Evolutionary conservation across 1,140 invertebrate genomes (phyloP).

Genomic region (Brachionus sp.): DNA sequence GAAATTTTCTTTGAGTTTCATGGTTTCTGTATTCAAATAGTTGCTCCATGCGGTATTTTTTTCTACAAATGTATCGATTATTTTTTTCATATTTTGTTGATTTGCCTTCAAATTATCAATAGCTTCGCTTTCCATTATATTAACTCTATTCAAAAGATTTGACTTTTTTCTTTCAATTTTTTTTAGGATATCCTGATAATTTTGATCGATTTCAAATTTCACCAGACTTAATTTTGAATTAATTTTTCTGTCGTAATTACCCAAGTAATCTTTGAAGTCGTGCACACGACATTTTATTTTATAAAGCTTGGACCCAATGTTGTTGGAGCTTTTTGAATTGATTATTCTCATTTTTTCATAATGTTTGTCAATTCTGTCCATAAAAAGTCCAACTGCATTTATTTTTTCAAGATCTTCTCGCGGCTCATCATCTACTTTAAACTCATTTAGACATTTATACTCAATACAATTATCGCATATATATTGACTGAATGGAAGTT

Average conservation of each 20-base stretch:
- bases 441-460: slow-evolving; percentile 9
- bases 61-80: neutral
- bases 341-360: neutral
- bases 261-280: slow-evolving; percentile 1
- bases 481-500: neutral
- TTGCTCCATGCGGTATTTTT: neutral
- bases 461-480: slow-evolving; percentile 8
- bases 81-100: neutral
- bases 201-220: neutral
- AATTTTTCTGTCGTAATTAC: neutral
- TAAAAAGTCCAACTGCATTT: slow-evolving; percentile 12
- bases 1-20: neutral
- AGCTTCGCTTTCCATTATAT: neutral
- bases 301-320: neutral
- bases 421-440: neutral
- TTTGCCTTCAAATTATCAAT: neutral
- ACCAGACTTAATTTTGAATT: neutral
- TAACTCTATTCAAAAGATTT: neutral
- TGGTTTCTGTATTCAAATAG: slow-evolving; percentile 16
- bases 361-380: slow-evolving; percentile 1
- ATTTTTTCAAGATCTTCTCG: neutral
- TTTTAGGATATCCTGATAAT: neutral
- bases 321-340: neutral
- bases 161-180: neutral
- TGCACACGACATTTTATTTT: neutral